Evolutionary conservation across 2,113 vertebrate genomes (phyloP), one percentile per base, ranked within the genome.

Genomic region (Vicugna pacos): DNA sequence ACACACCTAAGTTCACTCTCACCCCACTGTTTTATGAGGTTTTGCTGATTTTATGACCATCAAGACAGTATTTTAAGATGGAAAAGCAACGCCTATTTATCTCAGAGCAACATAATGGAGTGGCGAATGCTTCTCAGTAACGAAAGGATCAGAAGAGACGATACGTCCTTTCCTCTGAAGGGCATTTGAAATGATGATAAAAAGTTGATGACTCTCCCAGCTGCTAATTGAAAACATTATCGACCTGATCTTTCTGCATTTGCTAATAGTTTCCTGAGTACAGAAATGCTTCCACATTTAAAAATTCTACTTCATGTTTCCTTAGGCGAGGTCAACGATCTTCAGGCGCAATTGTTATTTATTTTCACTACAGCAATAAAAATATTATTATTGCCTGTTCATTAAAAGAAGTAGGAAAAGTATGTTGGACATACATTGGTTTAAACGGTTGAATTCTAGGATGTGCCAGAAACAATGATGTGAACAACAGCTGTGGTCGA

Each of bases 271-370:
- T 80, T 79, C 24, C n/a, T 24, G 3, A 67, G 35, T 46, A 58
- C 46, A 97, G 73, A 90, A 92, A 89, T 38, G 67, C 3, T 76
- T 76, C 2, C 38, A 30, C 6, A 10, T 50, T 83, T 56, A 69
- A 94, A 94, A 88, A 54, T 46, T 56, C 35, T 73, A 56, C 11
- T 60, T 80, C 8, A 6, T 15, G 90, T 72, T 87, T 77, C 15
- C 38, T 79, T 64, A 72, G 30, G 48, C 72, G n/a, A 62, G 17
- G 9, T 15, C 9, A 85, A 4, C 72, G n/a, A 54, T 4, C n/a
- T 52, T 62, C 5, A n/a, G 46, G 12, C 16, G 24, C 35, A 89
- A 70, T 70, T 64, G 52, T 20, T n/a, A 0, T 16, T 28, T 62
- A 24, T 15, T 30, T 35, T 64, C 35, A 67, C 11, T 82, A 42